A percentile compares a stretch with the other conserved stretches of the same genome.
These are phyloP conservation scores for Meteorus sp. DNA, from an alignment of 1,140 invertebrate genomes.

Conservation along the genomic window DNA sequence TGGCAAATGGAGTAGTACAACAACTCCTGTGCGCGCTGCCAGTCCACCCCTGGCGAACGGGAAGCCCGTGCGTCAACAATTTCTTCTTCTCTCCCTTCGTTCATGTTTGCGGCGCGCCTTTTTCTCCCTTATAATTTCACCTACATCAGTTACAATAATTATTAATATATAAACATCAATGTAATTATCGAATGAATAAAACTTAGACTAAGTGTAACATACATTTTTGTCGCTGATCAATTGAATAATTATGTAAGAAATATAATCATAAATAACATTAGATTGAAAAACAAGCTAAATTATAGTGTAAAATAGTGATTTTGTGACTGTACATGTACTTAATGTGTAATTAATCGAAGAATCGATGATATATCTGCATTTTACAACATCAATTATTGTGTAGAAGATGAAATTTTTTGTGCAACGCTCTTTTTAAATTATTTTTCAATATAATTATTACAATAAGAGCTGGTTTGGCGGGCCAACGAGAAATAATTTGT, in stretches of 20 bases:
- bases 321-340: neutral
- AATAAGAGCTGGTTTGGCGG: constrained; percentile 21
- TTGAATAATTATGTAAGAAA: no score
- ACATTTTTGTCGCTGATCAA: no score
- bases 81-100: neutral
- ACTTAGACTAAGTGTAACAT: no score
- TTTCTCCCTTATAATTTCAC: neutral
- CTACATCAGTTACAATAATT: neutral
- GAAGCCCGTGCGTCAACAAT: constrained; percentile 16
- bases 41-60: constrained; percentile 16
- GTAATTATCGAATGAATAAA: neutral
- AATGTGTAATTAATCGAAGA: no score
- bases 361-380: neutral
- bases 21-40: constrained; percentile 18
- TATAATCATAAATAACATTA: no score
- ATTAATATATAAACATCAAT: no score
- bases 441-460: constrained; percentile 4
- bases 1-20: constrained; percentile 20
- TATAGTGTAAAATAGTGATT: no score
- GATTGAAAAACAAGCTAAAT: no score
- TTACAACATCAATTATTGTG: neutral
- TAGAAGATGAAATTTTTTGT: constrained; percentile 1
- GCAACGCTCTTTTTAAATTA: constrained; percentile 11
- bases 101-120: neutral
- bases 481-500: constrained; percentile 21